Evolutionary conservation across 2,113 vertebrate genomes (phyloP), one percentile per base, ranked within the genome.

Genomic region (Odocoileus virginianus): DNA sequence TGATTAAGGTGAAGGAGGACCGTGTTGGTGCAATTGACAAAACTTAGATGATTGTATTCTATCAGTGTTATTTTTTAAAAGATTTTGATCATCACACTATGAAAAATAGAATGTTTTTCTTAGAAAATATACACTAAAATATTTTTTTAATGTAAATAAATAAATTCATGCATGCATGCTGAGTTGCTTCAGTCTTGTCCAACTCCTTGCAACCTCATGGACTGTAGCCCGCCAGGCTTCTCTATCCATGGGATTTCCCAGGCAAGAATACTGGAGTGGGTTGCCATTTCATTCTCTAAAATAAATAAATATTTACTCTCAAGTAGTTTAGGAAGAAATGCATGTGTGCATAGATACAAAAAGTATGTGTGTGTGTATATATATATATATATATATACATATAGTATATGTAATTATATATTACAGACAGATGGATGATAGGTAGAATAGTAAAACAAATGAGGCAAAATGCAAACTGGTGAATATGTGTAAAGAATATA

Each of bases 111-210:
- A 45, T 30, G 36, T 13, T 30, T 52, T 76, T 74, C 27, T 89
- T 40, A 30, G n/a, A 36, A 71, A 64, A 85, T 33, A 85, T 3
- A 78, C 64, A 4, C 4, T 95, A 58, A 50, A 57, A 15, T 28
- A 50, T 61, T 79, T 40, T 71, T 71, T 71, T 40, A 71, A 10
- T 40, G 67, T 40, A 71, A 67, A 23, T 36, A 71, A 71, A 71
- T 71, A 71, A 71, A 71, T 40, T 71, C n/a, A 40, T 3, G n/a
- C n/a, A 40, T 71, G 67, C n/a, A 40, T 40, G 19, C 67, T 23
- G 23, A 13, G 19, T 40, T 0, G 0, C 19, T 40, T 71, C n/a
- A 21, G n/a, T 71, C 0, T 0, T 23, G n/a, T 71, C n/a, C 67
- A 71, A 40, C n/a, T 71, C n/a, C n/a, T 40, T 40, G 67, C 67